Evolutionary conservation across 2,797 vertebrate species (phyloP).

Genomic region (Dicrostonyx torquatus): DNA sequence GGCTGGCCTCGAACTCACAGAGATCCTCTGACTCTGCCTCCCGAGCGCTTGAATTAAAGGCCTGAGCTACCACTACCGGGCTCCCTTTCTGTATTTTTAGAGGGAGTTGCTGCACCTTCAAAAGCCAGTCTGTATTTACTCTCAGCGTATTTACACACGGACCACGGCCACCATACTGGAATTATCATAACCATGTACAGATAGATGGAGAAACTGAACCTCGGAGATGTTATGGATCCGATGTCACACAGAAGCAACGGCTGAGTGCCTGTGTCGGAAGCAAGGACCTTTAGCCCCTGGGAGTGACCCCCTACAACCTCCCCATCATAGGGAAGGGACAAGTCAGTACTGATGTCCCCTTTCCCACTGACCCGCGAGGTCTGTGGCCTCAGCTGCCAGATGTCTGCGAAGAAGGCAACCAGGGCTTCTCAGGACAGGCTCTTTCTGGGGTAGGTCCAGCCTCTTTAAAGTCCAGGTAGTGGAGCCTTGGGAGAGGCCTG

Average conservation of each 20-base stretch:
- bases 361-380: not conserved
- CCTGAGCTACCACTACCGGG: rapidly evolving
- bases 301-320: no score
- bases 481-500: not conserved
- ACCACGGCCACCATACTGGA: rapidly evolving
- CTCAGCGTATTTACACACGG: rapidly evolving
- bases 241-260: not conserved
- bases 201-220: not conserved
- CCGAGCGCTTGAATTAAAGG: no score
- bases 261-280: not conserved
- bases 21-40: no score
- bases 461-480: not conserved
- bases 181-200: rapidly evolving
- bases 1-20: no score
- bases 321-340: not conserved
- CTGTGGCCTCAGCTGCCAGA: not conserved
- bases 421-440: not conserved
- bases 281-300: rapidly evolving
- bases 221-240: not conserved
- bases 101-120: not conserved
- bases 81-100: not conserved
- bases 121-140: not conserved
- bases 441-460: not conserved
- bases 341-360: rapidly evolving
- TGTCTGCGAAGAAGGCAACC: not conserved